Evolutionary conservation across 2,888 invertebrate species (phyloP).

Genomic region (Helleia helle): DNA sequence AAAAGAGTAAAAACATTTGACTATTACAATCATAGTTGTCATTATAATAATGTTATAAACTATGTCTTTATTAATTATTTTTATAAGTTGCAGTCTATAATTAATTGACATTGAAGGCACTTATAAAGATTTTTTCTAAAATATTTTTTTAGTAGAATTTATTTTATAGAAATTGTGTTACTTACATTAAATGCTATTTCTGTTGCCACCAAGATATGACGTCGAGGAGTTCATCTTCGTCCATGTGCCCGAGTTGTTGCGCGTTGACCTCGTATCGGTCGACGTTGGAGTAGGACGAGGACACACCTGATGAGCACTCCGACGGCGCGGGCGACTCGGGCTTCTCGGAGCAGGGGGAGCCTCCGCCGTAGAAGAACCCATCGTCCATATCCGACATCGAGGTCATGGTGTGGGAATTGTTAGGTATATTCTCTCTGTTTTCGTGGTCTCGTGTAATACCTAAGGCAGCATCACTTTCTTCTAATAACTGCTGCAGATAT

Average conservation of each 20-base stretch:
- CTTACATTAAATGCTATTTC: constrained; percentile 49
- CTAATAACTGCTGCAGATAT: constrained; percentile 85
- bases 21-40: too few species aligned
- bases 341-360: constrained; percentile 78
- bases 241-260: constrained; percentile 81
- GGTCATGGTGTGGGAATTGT: constrained; percentile 47
- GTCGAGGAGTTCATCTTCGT: constrained; percentile 91
- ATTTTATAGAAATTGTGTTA: constrained; percentile 1
- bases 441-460: constrained; percentile 60
- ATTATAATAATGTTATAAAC: too few species aligned
- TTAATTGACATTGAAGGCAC: too few species aligned
- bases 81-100: too few species aligned
- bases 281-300: constrained; percentile 60
- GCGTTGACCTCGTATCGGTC: constrained; percentile 57
- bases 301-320: constrained; percentile 76
- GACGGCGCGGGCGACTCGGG: constrained; percentile 84
- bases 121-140: too few species aligned
- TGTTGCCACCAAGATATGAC: constrained; percentile 90
- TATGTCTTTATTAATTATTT: too few species aligned
- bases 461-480: constrained; percentile 79
- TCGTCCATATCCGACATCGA: constrained; percentile 65
- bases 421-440: constrained; percentile 64
- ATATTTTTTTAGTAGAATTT: too few species aligned
- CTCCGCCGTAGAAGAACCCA: constrained; percentile 63
- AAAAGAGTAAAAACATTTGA: too few species aligned